Evolutionary conservation across 2,888 invertebrate species (phyloP).

Genomic region (Anodontia alba): DNA sequence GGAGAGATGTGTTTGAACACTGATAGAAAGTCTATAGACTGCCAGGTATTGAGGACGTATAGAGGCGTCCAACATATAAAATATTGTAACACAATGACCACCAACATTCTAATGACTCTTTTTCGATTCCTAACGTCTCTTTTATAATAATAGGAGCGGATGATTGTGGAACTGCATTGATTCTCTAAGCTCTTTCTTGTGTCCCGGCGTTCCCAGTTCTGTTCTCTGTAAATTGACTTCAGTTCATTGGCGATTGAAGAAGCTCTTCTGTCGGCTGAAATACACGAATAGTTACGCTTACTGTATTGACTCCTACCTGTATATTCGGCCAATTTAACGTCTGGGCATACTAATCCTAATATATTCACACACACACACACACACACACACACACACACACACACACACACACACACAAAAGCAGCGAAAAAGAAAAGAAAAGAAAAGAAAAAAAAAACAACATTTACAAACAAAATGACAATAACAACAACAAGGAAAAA

Average conservation of each 20-base stretch:
- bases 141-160: conserved; percentile 15
- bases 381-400: no score
- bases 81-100: conserved; percentile 94
- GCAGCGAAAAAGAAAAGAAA: no score
- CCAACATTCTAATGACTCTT: conserved; percentile 90
- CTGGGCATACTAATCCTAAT: no score
- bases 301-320: no score
- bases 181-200: background rate
- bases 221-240: background rate
- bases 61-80: conserved; percentile 96
- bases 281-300: no score
- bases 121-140: conserved; percentile 67
- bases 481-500: no score
- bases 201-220: background rate
- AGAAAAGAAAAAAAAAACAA: no score
- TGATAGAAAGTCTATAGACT: conserved; percentile 90
- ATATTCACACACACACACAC: no score
- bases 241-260: background rate
- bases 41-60: conserved; percentile 92
- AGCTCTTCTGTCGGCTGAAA: background rate
- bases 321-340: no score
- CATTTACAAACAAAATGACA: no score
- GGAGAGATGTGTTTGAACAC: conserved; percentile 84
- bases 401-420: no score
- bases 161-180: background rate